Conservation (phyloP, 2,113 vertebrate species). For the Martes martes region DNA sequence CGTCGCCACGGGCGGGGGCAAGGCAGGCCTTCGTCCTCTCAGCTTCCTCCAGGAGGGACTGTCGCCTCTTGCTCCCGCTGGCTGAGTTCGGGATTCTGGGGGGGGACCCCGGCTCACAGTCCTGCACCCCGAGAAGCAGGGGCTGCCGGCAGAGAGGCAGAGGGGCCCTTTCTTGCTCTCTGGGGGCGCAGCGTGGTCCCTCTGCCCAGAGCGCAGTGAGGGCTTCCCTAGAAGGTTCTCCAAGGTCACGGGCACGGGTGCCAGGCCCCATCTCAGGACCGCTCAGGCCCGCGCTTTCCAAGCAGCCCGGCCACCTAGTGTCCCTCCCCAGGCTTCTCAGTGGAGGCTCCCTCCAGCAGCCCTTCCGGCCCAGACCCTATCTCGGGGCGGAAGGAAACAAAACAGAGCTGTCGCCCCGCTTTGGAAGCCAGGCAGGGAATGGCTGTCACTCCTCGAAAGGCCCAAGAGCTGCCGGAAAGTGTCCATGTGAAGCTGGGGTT, state of each 20-base stretch:
- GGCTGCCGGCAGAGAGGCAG: fast-evolving
- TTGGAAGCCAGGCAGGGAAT: background rate
- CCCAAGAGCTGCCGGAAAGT: fast-evolving
- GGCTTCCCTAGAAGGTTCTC: background rate
- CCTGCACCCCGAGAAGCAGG: background rate
- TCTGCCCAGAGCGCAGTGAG: background rate
- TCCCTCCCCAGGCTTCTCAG: background rate
- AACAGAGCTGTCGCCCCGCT: background rate
- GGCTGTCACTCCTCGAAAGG: background rate
- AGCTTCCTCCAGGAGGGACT: background rate
- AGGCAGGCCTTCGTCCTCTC: background rate
- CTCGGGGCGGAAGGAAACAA: background rate
- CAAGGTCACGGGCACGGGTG: fast-evolving
- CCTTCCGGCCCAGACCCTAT: background rate
- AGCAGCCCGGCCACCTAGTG: background rate
- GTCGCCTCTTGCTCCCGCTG: fast-evolving
- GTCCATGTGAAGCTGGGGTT: fast-evolving
- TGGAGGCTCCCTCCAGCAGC: background rate
- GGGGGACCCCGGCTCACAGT: too few relatives aligned
- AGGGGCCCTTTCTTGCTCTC: fast-evolving
- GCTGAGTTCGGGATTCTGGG: background rate
- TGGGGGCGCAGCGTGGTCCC: fast-evolving
- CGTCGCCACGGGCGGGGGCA: too few relatives aligned
- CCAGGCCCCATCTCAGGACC: background rate
- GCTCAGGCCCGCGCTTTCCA: background rate